Evolutionary conservation across 2,888 invertebrate species (phyloP).

Genomic region (Limenitis camilla): DNA sequence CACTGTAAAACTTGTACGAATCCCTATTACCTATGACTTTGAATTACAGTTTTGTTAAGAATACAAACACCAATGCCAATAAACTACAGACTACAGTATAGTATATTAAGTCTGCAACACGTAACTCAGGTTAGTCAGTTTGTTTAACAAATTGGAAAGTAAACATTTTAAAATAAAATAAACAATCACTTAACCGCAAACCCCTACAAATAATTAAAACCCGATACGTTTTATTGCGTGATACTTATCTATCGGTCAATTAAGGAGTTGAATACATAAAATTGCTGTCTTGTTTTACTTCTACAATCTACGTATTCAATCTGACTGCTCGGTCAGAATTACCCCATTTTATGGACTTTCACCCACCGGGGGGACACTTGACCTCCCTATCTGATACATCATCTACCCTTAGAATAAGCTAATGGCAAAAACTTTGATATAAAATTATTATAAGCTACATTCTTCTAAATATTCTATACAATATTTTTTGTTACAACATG

Average conservation of each 20-base stretch:
- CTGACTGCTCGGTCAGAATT: conserved; percentile 67
- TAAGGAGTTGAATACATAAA: conserved; percentile 65
- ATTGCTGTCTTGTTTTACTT: conserved; percentile 69
- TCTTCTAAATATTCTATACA: conserved; percentile 32
- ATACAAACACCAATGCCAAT: too few species aligned
- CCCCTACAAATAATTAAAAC: conserved; percentile 58
- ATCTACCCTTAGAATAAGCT: conserved; percentile 69
- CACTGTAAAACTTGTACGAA: too few species aligned
- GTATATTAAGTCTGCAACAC: too few species aligned
- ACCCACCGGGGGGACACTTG: conserved; percentile 71
- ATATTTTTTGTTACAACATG: background rate
- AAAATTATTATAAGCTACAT: conserved; percentile 25
- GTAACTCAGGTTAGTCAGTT: too few species aligned
- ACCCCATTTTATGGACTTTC: conserved; percentile 70
- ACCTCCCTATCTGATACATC: conserved; percentile 70
- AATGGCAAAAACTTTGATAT: conserved; percentile 52
- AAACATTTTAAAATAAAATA: conserved; percentile 17
- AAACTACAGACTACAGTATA: too few species aligned
- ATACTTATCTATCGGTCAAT: conserved; percentile 65
- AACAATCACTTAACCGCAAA: conserved; percentile 31
- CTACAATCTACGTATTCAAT: conserved; percentile 62
- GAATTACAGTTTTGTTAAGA: too few species aligned
- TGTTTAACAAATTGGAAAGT: conserved; percentile 1
- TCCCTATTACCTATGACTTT: too few species aligned
- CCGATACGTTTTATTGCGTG: conserved; percentile 57